phyloP scores from a whole-genome alignment of 2,888 invertebrate genomes.

The Ypsolopha scabrella region DNA sequence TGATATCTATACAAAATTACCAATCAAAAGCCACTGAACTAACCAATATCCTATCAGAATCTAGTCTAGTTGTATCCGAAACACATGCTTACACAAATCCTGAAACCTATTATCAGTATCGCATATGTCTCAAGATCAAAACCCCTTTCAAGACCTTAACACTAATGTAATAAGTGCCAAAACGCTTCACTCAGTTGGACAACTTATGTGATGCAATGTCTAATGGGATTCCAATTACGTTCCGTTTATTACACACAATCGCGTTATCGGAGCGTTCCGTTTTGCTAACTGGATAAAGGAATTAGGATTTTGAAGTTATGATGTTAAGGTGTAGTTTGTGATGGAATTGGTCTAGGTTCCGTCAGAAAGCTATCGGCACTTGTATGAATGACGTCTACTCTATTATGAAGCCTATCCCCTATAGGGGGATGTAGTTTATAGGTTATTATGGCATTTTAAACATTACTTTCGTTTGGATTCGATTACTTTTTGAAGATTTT shows the following conservation, averaged over 20 bases:
- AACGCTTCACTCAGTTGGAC: no score
- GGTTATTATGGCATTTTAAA: no score
- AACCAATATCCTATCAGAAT: no score
- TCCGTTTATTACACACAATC: conserved; percentile 57
- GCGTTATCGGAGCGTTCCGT: conserved; percentile 26
- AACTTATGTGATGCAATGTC: conserved; percentile 21
- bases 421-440: no score
- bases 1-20: no score
- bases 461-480: no score
- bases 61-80: conserved; percentile 4
- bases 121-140: conserved; percentile 29
- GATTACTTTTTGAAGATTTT: no score
- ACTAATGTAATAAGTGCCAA: no score
- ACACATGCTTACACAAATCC: conserved; percentile 27
- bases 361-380: conserved; percentile 26
- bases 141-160: conserved; percentile 18
- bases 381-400: conserved; percentile 6
- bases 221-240: conserved; percentile 58
- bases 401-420: background rate
- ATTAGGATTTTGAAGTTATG: background rate
- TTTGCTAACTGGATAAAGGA: conserved; percentile 2
- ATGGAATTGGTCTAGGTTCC: background rate
- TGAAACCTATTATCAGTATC: conserved; percentile 45
- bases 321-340: no score
- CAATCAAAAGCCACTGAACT: no score